Evolutionary conservation across 2,888 invertebrate genomes (phyloP), one percentile per base, ranked within the genome.

Genomic region (Pachydiplax longipennis): DNA sequence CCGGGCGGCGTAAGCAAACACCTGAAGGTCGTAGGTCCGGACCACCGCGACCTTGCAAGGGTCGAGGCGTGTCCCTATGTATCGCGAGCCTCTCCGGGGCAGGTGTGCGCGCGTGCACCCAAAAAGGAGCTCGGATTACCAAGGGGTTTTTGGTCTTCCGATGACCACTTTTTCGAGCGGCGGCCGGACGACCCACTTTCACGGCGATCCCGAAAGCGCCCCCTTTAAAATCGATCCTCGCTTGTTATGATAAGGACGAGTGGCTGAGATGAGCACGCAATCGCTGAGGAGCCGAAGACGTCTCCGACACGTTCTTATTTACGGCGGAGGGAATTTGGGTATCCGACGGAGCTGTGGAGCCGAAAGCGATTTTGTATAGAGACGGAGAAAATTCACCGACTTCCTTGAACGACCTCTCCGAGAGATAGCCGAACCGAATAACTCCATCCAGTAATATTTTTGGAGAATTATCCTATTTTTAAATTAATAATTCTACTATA

Each of bases 1-100:
- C 73, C 73, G 65, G 22, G 65, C 18, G 87, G 87, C 87, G 87
- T 87, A 87, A 87, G 87, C 61, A 87, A 87, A 87, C 87, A 87
- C 87, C 87, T 87, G 87, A 87, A 87, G 87, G 87, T 87, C 87
- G 87, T 37, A 48, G 25, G 53, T 48, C 53, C 58, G 53, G 31
- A 48, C 53, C 48, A 35, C 37, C 15, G 65, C 87, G 87, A 87
- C 87, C 87, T 87, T 87, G 87, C 87, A 87, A n/a, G 87, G 87
- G 58, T 58, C 83, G 83, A 58, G 83, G 83, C 35, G 58, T 31
- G 83, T 53, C 83, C 83, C 83, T 25, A 18, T 15, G 31, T 3
- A 15, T 18, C 83, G n/a, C 61, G 22, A 13, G 87, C 58, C 58
- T 5, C 13, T 61, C 37, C 81, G 37, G 18, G 25, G 1, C 40